Evolutionary conservation across 1,140 invertebrate genomes (phyloP).

Genomic region (Mamestra configurata): DNA sequence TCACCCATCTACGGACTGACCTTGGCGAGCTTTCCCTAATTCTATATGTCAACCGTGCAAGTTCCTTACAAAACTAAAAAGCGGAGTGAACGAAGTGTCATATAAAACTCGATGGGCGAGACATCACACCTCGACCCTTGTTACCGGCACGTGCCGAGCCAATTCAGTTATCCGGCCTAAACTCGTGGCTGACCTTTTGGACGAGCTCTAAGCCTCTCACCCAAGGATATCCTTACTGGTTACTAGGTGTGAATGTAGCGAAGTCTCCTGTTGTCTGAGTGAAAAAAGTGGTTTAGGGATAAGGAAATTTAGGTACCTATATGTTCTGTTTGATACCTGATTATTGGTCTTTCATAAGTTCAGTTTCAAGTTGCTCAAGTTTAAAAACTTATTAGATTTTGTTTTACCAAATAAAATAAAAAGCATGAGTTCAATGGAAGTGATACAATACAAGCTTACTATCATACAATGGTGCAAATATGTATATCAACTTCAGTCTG

Average conservation of each 20-base stretch:
- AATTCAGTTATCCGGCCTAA: constrained; percentile 33
- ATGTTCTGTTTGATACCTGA: too few relatives aligned
- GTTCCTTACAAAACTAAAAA: background rate
- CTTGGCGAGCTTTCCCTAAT: too few relatives aligned
- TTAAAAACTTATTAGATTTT: too few relatives aligned
- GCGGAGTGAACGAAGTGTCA: background rate
- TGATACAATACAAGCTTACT: too few relatives aligned
- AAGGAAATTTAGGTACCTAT: background rate
- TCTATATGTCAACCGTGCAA: too few relatives aligned
- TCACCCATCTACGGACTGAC: too few relatives aligned
- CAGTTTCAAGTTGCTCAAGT: too few relatives aligned
- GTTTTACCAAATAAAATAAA: too few relatives aligned
- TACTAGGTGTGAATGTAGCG: background rate
- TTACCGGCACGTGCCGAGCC: constrained; percentile 11
- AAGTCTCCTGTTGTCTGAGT: background rate
- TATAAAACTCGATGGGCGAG: background rate
- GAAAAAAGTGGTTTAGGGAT: constrained; percentile 1
- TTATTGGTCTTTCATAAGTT: too few relatives aligned
- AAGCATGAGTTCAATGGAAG: too few relatives aligned
- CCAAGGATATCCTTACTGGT: background rate
- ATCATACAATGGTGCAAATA: too few relatives aligned
- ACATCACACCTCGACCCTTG: constrained; percentile 17
- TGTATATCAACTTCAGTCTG: too few relatives aligned
- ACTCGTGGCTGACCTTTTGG: background rate
- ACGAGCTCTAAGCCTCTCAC: constrained; percentile 5